These are phyloP conservation scores for Pristionchus arcanus DNA, from an alignment of 2,888 invertebrate species.

Conservation along the genomic window DNA sequence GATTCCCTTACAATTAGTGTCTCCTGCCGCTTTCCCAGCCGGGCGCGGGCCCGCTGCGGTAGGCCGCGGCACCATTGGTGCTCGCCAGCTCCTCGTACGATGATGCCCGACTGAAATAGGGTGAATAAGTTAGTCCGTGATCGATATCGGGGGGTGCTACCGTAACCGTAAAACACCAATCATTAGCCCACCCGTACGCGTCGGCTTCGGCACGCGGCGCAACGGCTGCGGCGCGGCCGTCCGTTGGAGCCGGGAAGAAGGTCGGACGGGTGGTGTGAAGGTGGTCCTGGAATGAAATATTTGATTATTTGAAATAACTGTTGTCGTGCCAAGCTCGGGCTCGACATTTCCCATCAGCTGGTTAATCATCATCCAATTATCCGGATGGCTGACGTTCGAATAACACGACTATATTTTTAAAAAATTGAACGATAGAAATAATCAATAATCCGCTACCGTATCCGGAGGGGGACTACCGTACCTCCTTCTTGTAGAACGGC, in stretches of 20 bases:
- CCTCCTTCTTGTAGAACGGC: constrained; percentile 40
- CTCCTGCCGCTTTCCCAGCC: constrained; percentile 49
- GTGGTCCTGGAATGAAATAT: neutral
- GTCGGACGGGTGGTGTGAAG: neutral
- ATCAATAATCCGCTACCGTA: no score
- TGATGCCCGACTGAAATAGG: constrained; percentile 28
- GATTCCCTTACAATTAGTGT: neutral
- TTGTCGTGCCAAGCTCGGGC: no score
- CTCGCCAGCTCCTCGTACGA: constrained; percentile 45
- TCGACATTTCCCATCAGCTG: no score
- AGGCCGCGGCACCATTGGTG: constrained; percentile 24
- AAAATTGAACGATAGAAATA: no score
- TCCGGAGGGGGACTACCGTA: neutral
- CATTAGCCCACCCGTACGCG: constrained; percentile 29
- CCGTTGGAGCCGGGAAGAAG: constrained; percentile 12
- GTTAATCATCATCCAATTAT: no score
- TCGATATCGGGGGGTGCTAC: neutral
- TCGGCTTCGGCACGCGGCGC: neutral
- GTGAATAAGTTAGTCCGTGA: neutral
- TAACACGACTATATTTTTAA: no score
- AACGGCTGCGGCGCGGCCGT: neutral
- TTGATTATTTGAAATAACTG: no score
- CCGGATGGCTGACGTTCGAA: no score
- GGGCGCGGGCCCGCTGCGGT: constrained; percentile 47
- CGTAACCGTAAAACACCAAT: neutral